These are phyloP conservation scores for Scolopax mira DNA, from an alignment of 2,113 vertebrate species.

Conservation along the genomic window DNA sequence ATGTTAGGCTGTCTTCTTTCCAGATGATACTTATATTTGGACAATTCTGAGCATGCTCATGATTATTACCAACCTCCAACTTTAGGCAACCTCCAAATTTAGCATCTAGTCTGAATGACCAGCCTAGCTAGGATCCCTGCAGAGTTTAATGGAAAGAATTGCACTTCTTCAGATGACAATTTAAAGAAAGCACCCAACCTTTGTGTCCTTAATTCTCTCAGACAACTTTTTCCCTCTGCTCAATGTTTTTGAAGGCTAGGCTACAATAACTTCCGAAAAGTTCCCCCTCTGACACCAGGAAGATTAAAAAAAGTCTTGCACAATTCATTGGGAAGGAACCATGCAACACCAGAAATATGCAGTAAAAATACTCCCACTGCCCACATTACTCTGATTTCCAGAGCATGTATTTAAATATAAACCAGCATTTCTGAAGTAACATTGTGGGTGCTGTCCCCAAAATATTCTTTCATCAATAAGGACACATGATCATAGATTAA, in stretches of 20 bases:
- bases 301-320: not conserved
- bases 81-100: not conserved
- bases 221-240: not conserved
- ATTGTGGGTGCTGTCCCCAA: conserved; percentile 21
- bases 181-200: not conserved
- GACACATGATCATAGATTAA: conserved; percentile 6
- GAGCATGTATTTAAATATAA: not conserved
- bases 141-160: not conserved
- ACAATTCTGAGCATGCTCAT: not conserved
- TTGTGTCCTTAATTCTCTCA: not conserved
- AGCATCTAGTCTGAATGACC: not conserved
- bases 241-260: not conserved
- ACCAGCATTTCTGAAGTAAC: not conserved
- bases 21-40: not conserved
- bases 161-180: not conserved
- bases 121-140: not conserved
- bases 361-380: not conserved
- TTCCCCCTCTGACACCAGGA: not conserved
- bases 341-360: not conserved
- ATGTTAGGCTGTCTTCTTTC: not conserved
- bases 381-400: not conserved
- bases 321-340: not conserved
- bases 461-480: conserved; percentile 9
- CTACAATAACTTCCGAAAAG: not conserved
- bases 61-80: not conserved